Evolutionary conservation across 1,140 invertebrate species (phyloP), one percentile per base, ranked within the genome.

Genomic region (Apis dorsata): DNA sequence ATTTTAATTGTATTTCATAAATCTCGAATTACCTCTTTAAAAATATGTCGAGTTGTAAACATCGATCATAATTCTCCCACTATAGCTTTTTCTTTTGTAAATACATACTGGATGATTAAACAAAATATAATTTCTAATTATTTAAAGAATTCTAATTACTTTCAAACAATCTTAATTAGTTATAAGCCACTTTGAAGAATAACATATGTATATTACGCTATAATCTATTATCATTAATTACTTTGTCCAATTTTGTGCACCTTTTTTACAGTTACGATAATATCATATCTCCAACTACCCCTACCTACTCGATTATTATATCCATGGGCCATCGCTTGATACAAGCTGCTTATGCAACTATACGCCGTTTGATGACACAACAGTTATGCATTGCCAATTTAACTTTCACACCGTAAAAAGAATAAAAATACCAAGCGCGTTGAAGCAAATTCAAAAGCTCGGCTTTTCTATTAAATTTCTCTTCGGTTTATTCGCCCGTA

Each of bases 251-350:
- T 49, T 17, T 60, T 12, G 28, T 34, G 66, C 4, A n/a, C 68
- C 63, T 51, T 65, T 66, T 73, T 28, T 70, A 82, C 74, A 34
- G 17, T 85, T 87, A 88, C 77, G 81, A 66, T 84, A 87, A 88
- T 86, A 79, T 28, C 12, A 62, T 21, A 66, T 71, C 51, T 81
- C 59, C 62, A 24, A 34, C 21, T 10, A 60, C 2, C 62, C 59
- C 28, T 28, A 55, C 59, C 28, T 28, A 55, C 34, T 55, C 85
- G 76, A 51, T 81, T 79, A 89, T 86, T 86, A 86, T 69, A 44
- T 34, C 34, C 65, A 57, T 73, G 53, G 19, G 70, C 59, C 66
- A 76, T 44, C 34, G 34, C 81, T 73, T 17, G 49, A 66, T 49
- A 44, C 17, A 34, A 17, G 11, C 24, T 24, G 17, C n/a, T 51